Conservation (phyloP, 1,140 invertebrate genomes). For the Papilio dardanus region DNA sequence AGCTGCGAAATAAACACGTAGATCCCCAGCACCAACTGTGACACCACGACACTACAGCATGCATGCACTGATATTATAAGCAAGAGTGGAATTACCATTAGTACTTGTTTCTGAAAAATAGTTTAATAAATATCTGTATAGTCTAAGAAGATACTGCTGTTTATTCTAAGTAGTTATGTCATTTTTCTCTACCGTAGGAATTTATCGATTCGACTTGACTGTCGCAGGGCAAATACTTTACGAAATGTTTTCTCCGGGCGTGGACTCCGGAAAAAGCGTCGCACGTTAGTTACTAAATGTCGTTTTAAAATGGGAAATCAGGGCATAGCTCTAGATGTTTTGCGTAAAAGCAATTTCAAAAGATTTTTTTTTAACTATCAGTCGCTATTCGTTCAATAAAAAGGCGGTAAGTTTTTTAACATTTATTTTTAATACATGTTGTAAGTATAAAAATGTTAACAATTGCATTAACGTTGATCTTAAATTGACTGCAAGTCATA, state of each 20-base stretch:
- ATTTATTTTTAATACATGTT: slow-evolving; percentile 3
- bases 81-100: too few species aligned
- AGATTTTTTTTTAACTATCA: neutral
- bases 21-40: too few species aligned
- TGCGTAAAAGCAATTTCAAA: slow-evolving; percentile 18
- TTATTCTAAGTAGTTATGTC: too few species aligned
- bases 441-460: neutral
- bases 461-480: neutral
- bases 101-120: too few species aligned
- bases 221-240: neutral
- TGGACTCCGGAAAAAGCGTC: neutral
- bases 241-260: neutral
- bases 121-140: too few species aligned
- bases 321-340: slow-evolving; percentile 13
- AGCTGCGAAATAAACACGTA: too few species aligned
- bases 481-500: neutral
- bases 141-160: too few species aligned
- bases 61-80: too few species aligned
- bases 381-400: neutral
- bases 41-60: too few species aligned
- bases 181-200: neutral
- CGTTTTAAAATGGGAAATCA: neutral
- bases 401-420: neutral
- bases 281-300: neutral
- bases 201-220: neutral